Evolutionary conservation across 2,113 vertebrate genomes (phyloP), one percentile per base, ranked within the genome.

Genomic region (Octodon degus): DNA sequence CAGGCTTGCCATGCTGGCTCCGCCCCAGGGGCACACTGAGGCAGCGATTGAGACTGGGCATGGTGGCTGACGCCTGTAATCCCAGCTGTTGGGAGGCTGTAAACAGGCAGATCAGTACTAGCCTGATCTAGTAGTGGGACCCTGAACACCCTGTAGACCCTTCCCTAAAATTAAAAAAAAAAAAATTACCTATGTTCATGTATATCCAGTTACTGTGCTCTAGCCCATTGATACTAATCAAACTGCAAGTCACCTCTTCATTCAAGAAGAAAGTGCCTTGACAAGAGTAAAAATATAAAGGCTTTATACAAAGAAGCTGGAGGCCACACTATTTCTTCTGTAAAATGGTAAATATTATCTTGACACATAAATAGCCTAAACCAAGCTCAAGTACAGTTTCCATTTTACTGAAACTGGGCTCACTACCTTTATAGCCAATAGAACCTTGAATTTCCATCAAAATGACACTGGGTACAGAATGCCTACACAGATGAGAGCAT

Each of bases 281-380:
- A 58, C 19, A 5, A 19, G 10, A 27, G n/a, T 37, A 3, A 4
- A 40, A 22, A 58, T 50, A 85, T 30, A 34, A 67, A 34, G 27
- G n/a, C 0, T 9, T 1, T 16, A 53, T 8, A 2, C 47, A 24
- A 47, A 37, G 2, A n/a, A 22, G 17, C 22, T 43, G 27, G 2
- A 30, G 25, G 37, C 10, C 32, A 22, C 27, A 47, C 13, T 13
- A n/a, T 16, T n/a, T 34, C 50, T 58, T n/a, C 62, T 65, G 5
- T 40, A 40, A 93, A n/a, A 47, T 19, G 13, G 25, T n/a, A 32
- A n/a, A 47, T 47, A 13, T 50, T 19, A n/a, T 22, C 0, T 1
- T 43, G 91, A 1, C 27, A 37, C 20, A 34, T 50, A 87, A 70
- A 70, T n/a, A 25, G n/a, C n/a, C 13, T 72, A n/a, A 58, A 50